These are phyloP conservation scores for Melipona beecheii DNA, from an alignment of 2,888 invertebrate species.

Conservation along the genomic window DNA sequence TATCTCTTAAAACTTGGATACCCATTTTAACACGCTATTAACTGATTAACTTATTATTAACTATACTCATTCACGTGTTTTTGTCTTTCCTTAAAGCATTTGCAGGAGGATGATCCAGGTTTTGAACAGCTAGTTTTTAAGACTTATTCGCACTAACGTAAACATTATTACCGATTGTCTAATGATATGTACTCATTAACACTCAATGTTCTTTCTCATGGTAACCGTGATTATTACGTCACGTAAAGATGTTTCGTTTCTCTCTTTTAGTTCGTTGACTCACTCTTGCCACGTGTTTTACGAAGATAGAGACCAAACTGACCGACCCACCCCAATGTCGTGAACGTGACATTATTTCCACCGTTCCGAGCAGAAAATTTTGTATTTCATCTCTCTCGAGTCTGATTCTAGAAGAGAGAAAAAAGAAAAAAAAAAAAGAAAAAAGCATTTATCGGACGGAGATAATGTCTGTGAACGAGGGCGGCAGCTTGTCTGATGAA, in stretches of 20 bases:
- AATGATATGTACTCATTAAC: conserved; percentile 79
- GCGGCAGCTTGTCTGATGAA: conserved; percentile 67
- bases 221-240: conserved; percentile 78
- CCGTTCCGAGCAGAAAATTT: conserved; percentile 8
- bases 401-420: background rate
- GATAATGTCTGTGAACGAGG: conserved; percentile 61
- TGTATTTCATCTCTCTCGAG: background rate
- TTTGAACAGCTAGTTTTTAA: conserved; percentile 83
- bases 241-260: conserved; percentile 77
- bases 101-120: conserved; percentile 84
- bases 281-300: conserved; percentile 79
- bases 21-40: conserved; percentile 75
- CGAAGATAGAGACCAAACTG: conserved; percentile 70
- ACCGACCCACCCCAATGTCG: conserved; percentile 35
- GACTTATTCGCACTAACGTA: conserved; percentile 78
- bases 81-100: conserved; percentile 83
- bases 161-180: conserved; percentile 70
- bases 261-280: conserved; percentile 77
- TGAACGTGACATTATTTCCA: conserved; percentile 58
- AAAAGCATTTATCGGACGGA: conserved; percentile 31
- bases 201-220: conserved; percentile 80
- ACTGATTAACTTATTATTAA: conserved; percentile 75
- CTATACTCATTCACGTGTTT: conserved; percentile 82
- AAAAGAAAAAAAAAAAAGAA: too few species aligned
- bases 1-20: conserved; percentile 61